A percentile compares a stretch with the other conserved stretches of the same genome.
Evolutionary conservation across 92 coral and sea anemone species (phyloP).

Genomic region (Ricordea florida): DNA sequence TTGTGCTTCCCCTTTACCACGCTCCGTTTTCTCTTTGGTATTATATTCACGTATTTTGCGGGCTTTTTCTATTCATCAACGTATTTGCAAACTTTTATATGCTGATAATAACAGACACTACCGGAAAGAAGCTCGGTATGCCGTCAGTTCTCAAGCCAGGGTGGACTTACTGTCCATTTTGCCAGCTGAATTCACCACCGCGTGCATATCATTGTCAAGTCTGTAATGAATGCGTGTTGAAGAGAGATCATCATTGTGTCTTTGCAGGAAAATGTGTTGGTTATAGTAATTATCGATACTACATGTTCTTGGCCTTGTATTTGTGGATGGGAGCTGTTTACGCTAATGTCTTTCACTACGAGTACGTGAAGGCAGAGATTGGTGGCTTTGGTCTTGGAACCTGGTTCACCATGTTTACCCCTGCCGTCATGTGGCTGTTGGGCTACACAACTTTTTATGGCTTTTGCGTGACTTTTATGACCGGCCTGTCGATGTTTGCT

Average conservation of each 20-base stretch:
- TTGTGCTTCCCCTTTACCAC: constrained; percentile 88
- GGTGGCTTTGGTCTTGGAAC: constrained; percentile 80
- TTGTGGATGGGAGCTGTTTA: constrained; percentile 95
- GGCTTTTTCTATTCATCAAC: constrained; percentile 81
- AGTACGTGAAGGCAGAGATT: constrained; percentile 73
- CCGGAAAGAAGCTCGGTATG: constrained; percentile 79
- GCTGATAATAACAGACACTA: constrained; percentile 87
- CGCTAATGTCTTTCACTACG: constrained; percentile 88
- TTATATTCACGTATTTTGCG: constrained; percentile 74
- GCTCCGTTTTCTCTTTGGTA: constrained; percentile 71
- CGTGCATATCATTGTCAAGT: constrained; percentile 91
- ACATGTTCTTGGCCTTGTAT: constrained; percentile 79
- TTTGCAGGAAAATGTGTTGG: constrained; percentile 97
- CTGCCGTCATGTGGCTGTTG: constrained; percentile 73
- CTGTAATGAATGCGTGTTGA: constrained; percentile 86
- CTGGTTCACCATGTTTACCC: constrained; percentile 86
- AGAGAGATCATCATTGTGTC: constrained; percentile 94
- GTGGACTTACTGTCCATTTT: constrained; percentile 95
- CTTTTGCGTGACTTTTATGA: constrained; percentile 84
- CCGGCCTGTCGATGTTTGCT: constrained; percentile 84
- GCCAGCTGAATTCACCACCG: constrained; percentile 92
- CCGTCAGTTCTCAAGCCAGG: constrained; percentile 95
- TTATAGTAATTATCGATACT: constrained; percentile 93
- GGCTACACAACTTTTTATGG: constrained; percentile 81
- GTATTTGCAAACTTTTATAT: constrained; percentile 90